These are phyloP conservation scores for Petrocephalus schoutedeni DNA, from an alignment of 2,797 vertebrate genomes.

Conservation along the genomic window DNA sequence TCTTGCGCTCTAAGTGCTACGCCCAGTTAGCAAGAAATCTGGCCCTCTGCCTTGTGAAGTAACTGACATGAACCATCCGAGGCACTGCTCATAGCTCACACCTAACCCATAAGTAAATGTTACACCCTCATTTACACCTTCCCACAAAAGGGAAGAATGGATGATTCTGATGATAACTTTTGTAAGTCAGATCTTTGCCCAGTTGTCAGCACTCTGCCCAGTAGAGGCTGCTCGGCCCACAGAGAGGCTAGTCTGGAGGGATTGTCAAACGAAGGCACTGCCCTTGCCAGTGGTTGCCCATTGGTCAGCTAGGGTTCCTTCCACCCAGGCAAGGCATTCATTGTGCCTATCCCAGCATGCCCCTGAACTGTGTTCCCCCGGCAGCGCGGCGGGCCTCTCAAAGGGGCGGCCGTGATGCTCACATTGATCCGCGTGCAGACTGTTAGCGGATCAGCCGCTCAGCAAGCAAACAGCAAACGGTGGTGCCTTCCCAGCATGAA, in stretches of 20 bases:
- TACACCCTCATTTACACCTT: constrained; percentile 15
- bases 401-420: not conserved
- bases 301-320: not conserved
- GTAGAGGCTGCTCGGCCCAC: not conserved
- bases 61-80: not conserved
- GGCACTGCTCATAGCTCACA: not conserved
- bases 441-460: not conserved
- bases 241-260: not conserved
- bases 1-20: not conserved
- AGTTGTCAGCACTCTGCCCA: not conserved
- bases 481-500: constrained; percentile 45
- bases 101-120: not conserved
- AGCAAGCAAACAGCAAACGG: constrained; percentile 50
- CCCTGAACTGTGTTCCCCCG: not conserved
- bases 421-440: not conserved
- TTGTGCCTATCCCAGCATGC: not conserved
- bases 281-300: not conserved
- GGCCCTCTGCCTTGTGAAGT: not conserved
- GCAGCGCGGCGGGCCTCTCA: not conserved
- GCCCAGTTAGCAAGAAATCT: not conserved
- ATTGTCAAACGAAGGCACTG: not conserved
- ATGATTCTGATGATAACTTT: not conserved
- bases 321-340: not conserved
- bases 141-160: constrained; percentile 3
- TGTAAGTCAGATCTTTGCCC: not conserved